Percentiles rank a stretch among this genome's conserved stretches.
Conservation (phyloP, 2,888 invertebrate species). For the Polymixis flavicincta region DNA sequence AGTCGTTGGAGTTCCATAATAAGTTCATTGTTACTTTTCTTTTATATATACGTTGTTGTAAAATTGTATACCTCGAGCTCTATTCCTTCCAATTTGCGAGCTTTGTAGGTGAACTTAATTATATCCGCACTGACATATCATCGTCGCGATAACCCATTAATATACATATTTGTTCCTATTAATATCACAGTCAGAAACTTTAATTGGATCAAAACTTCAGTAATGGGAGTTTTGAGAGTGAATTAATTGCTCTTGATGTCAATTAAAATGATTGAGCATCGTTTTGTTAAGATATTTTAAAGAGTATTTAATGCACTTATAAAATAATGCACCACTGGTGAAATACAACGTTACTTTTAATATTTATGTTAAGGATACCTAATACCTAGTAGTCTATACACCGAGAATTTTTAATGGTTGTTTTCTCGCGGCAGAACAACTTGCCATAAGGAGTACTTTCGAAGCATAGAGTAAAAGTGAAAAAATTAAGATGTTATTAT, state of each 20-base stretch:
- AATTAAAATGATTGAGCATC: conserved; percentile 26
- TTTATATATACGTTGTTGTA: too few species aligned
- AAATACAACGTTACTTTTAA: not conserved
- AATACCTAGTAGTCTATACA: too few species aligned
- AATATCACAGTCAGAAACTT: conserved; percentile 10
- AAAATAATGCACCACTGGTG: not conserved
- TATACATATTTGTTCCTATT: conserved; percentile 7
- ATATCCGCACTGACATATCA: not conserved
- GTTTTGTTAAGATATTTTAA: not conserved
- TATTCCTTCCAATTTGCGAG: not conserved
- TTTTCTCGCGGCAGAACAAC: too few species aligned
- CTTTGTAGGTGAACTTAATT: not conserved
- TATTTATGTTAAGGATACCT: not conserved
- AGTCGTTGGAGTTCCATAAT: too few species aligned
- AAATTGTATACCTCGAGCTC: too few species aligned
- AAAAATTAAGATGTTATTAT: too few species aligned
- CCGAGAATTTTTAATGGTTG: too few species aligned
- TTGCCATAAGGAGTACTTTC: too few species aligned
- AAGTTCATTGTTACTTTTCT: too few species aligned
- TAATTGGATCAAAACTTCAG: conserved; percentile 46
- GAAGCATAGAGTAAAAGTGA: too few species aligned
- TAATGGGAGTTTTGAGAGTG: conserved; percentile 18
- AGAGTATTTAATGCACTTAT: not conserved
- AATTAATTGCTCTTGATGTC: conserved; percentile 32
- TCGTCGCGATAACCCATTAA: not conserved